Conservation (phyloP, 1,140 invertebrate genomes). For the Halyomorpha halys region DNA sequence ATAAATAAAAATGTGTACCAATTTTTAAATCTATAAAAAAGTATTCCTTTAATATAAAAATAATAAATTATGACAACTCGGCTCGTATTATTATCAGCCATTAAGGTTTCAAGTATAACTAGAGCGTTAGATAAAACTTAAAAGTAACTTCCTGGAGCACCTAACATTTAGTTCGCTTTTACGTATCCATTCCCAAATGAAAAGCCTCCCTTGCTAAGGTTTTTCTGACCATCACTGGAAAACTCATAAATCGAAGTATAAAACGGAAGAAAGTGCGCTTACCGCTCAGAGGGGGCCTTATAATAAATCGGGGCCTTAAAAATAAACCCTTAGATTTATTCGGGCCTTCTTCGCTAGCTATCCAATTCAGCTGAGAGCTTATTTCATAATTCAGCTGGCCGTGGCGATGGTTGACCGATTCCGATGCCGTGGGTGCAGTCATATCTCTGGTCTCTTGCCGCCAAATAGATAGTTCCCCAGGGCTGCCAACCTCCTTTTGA, state of each 20-base stretch:
- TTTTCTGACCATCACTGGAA: background rate
- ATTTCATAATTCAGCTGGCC: slow-evolving; percentile 9
- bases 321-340: slow-evolving; percentile 7
- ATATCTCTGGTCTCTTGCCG: background rate
- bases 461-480: background rate
- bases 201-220: background rate
- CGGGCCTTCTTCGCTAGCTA: background rate
- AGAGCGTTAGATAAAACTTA: too few relatives aligned
- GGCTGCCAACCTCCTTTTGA: too few relatives aligned
- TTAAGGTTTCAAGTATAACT: too few relatives aligned
- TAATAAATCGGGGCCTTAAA: slow-evolving; percentile 9
- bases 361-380: slow-evolving; percentile 7
- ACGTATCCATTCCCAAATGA: background rate
- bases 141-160: too few relatives aligned
- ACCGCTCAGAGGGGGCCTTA: background rate
- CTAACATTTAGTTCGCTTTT: background rate
- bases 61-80: too few relatives aligned
- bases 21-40: too few relatives aligned
- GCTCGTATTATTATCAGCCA: too few relatives aligned
- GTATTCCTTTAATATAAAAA: too few relatives aligned
- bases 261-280: background rate
- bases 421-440: background rate
- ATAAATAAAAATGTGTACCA: too few relatives aligned
- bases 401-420: slow-evolving; percentile 1
- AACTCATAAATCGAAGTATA: slow-evolving; percentile 1